phyloP scores from a whole-genome alignment of 2,888 invertebrate genomes.

The Chrysolina americana region DNA sequence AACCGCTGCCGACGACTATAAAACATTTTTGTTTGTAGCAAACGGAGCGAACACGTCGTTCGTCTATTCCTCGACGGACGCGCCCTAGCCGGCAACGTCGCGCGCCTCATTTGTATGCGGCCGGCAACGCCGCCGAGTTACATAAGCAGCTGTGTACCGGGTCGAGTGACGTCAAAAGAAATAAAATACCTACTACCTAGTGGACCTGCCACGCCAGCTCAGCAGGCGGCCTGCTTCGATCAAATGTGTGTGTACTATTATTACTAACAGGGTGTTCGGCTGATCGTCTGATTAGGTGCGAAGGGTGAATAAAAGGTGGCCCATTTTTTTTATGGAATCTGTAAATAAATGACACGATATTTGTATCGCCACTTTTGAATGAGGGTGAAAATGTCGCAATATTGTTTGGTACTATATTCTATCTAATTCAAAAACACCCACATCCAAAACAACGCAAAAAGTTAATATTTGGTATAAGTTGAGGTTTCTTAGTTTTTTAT shows the following conservation, averaged over 20 bases:
- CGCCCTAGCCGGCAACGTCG: slow-evolving; percentile 45
- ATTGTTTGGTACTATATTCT: too few species aligned
- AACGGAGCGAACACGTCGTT: slow-evolving; percentile 16
- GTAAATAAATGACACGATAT: neutral
- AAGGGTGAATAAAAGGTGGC: slow-evolving; percentile 1
- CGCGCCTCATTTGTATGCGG: slow-evolving; percentile 49
- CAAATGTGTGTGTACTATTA: slow-evolving; percentile 8
- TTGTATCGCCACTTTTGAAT: too few species aligned
- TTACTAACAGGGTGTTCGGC: neutral
- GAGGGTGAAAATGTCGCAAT: too few species aligned
- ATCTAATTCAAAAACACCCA: too few species aligned
- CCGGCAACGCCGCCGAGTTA: slow-evolving; percentile 63
- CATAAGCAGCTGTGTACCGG: slow-evolving; percentile 66
- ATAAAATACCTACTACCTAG: slow-evolving; percentile 30
- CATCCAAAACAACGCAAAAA: too few species aligned
- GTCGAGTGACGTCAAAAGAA: slow-evolving; percentile 62
- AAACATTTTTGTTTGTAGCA: slow-evolving; percentile 16
- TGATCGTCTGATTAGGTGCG: neutral
- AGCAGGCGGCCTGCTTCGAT: slow-evolving; percentile 21
- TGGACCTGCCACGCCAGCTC: slow-evolving; percentile 21
- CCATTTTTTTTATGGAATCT: neutral
- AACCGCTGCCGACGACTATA: slow-evolving; percentile 10
- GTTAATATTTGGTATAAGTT: too few species aligned
- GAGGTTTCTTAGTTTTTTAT: too few species aligned
- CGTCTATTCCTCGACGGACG: too few species aligned